These are phyloP conservation scores for Odobenus rosmarus DNA, from an alignment of 2,113 vertebrate genomes.

Conservation along the genomic window DNA sequence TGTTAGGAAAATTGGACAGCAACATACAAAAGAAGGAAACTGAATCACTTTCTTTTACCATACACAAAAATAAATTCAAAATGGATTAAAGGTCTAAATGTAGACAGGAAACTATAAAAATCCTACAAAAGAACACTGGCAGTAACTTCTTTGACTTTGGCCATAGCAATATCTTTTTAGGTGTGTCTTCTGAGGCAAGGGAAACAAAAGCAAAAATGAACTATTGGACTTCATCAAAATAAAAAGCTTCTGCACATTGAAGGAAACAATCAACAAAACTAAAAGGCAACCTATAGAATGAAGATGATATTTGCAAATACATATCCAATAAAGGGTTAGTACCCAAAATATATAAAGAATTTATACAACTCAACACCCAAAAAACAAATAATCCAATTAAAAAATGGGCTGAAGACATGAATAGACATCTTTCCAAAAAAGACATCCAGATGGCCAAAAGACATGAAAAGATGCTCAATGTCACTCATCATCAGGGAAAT, in stretches of 20 bases:
- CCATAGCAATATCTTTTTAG: not conserved
- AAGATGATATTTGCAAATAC: not conserved
- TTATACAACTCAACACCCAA: not conserved
- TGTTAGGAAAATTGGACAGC: not conserved
- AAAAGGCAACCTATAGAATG: not conserved
- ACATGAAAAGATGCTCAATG: not conserved
- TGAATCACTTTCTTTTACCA: not conserved
- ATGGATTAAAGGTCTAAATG: not conserved
- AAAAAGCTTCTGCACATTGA: not conserved
- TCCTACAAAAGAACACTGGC: not conserved
- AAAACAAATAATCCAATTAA: not conserved
- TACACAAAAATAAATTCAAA: not conserved
- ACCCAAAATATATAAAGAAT: not conserved
- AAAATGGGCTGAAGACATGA: not conserved
- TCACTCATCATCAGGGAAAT: not conserved
- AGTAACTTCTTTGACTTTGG: not conserved
- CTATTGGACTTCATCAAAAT: not conserved
- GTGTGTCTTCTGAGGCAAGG: not conserved
- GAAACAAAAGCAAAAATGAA: not conserved
- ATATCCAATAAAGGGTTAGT: not conserved
- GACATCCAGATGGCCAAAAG: not conserved
- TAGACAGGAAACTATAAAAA: not conserved
- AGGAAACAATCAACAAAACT: not conserved
- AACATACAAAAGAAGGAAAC: not conserved
- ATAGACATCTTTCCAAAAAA: not conserved